A percentile compares a stretch with the other conserved stretches of the same genome.
Conservation (phyloP, 2,113 vertebrate genomes). For the Corydoras maculifer region DNA sequence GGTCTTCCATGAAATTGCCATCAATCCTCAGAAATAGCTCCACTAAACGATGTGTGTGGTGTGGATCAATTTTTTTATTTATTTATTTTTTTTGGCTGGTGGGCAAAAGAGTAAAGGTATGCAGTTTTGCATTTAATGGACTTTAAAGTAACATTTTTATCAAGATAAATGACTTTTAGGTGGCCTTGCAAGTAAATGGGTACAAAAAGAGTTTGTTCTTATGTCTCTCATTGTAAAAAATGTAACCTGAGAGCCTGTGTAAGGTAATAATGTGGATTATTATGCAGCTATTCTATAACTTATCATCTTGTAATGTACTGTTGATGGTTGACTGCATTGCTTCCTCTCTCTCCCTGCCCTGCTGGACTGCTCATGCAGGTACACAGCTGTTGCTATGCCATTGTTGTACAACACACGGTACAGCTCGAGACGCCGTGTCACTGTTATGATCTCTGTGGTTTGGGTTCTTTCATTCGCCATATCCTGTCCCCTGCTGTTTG, state of each 20-base stretch:
- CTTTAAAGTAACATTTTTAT: too few species aligned
- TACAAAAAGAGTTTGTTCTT: too few species aligned
- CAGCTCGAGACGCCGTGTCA: constrained; percentile 91
- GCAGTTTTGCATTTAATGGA: too few species aligned
- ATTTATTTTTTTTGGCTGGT: not conserved
- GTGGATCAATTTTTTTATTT: constrained; percentile 2
- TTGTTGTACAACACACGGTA: constrained; percentile 98
- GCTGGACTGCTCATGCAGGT: constrained; percentile 61
- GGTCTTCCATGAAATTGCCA: constrained; percentile 46
- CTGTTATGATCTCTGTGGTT: constrained; percentile 90
- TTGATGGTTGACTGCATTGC: too few species aligned
- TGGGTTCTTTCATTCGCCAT: constrained; percentile 96
- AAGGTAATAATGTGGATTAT: not conserved
- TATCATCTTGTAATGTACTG: not conserved
- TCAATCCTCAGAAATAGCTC: constrained; percentile 14
- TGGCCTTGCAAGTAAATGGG: too few species aligned
- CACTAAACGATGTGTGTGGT: constrained; percentile 4
- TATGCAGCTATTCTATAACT: not conserved
- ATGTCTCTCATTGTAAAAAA: not conserved
- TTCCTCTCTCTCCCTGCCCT: constrained; percentile 4
- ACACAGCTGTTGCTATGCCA: constrained; percentile 96
- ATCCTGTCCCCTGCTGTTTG: constrained; percentile 91
- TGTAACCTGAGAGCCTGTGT: not conserved
- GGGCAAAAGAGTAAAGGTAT: not conserved
- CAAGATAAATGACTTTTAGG: too few species aligned